phyloP scores from a whole-genome alignment of 2,797 vertebrate genomes.

The Karalla daura region DNA sequence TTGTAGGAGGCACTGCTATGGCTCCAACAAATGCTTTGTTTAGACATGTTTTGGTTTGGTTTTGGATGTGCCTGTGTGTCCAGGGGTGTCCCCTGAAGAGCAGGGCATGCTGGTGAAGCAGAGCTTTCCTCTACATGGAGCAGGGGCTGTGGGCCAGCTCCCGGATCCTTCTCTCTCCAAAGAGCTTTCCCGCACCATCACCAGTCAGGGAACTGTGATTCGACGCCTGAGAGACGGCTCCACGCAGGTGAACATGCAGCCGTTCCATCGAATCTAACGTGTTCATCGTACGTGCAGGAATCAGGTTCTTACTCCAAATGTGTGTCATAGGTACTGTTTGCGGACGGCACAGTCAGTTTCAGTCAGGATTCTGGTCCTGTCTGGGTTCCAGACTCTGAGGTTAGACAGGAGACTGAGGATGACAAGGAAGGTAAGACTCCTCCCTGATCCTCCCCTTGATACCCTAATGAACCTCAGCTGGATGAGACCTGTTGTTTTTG shows the following conservation, averaged over 20 bases:
- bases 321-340: conserved; percentile 88
- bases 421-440: conserved; percentile 55
- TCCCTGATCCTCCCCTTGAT: neutral
- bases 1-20: no score
- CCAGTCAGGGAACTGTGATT: conserved; percentile 88
- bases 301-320: neutral
- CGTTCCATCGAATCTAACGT: neutral
- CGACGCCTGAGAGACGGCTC: conserved; percentile 89
- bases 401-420: conserved; percentile 41
- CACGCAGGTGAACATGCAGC: conserved; percentile 82
- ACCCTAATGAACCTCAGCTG: neutral
- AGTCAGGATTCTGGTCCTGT: conserved; percentile 84
- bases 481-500: conserved; percentile 19
- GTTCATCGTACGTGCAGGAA: neutral
- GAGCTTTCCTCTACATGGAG: conserved; percentile 80
- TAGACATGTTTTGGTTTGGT: conserved; percentile 22
- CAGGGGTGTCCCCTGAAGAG: conserved; percentile 45
- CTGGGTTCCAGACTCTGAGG: conserved; percentile 53
- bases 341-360: conserved; percentile 81
- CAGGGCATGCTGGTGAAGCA: conserved; percentile 86
- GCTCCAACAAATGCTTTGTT: neutral
- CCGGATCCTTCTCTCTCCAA: conserved; percentile 52
- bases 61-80: no score
- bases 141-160: conserved; percentile 14
- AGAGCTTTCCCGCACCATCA: conserved; percentile 89